A percentile compares a stretch with the other conserved stretches of the same genome.
Conservation (phyloP, 2,113 vertebrate genomes). For the Dipodomys ordii region DNA sequence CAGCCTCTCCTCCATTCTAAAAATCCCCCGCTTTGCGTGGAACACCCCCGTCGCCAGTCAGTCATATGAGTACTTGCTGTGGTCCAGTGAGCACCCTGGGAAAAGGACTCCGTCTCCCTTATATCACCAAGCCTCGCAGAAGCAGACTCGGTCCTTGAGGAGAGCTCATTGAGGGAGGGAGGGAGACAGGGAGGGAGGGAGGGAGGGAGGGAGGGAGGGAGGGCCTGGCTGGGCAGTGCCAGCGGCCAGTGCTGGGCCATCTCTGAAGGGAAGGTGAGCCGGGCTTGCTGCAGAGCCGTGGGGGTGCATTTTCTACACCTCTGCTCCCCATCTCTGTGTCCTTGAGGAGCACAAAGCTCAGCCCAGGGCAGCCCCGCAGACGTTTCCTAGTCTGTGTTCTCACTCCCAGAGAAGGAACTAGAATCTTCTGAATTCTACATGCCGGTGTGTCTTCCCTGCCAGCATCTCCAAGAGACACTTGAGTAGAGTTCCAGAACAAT, state of each 20-base stretch:
- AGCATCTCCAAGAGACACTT: neutral
- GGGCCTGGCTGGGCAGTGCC: neutral
- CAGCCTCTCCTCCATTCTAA: neutral
- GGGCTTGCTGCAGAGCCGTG: accelerated
- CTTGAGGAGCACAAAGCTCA: neutral
- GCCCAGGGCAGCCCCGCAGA: neutral
- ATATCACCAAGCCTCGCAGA: neutral
- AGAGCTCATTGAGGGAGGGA: neutral
- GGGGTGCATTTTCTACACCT: neutral
- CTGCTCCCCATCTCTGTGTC: neutral
- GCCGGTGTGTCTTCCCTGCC: neutral
- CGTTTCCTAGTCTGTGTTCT: neutral
- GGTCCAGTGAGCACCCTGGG: neutral
- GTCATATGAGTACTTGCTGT: neutral
- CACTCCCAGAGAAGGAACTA: neutral
- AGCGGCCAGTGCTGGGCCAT: neutral
- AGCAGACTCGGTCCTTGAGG: neutral
- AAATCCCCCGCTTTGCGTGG: neutral
- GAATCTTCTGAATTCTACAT: neutral
- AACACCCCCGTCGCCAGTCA: neutral
- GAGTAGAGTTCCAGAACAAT: neutral
- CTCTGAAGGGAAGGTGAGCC: neutral
- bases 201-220: too few relatives aligned
- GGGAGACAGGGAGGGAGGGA: too few relatives aligned
- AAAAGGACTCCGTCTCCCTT: neutral